These are phyloP conservation scores for Struthio camelus DNA, from an alignment of 2,113 vertebrate species.

Conservation along the genomic window DNA sequence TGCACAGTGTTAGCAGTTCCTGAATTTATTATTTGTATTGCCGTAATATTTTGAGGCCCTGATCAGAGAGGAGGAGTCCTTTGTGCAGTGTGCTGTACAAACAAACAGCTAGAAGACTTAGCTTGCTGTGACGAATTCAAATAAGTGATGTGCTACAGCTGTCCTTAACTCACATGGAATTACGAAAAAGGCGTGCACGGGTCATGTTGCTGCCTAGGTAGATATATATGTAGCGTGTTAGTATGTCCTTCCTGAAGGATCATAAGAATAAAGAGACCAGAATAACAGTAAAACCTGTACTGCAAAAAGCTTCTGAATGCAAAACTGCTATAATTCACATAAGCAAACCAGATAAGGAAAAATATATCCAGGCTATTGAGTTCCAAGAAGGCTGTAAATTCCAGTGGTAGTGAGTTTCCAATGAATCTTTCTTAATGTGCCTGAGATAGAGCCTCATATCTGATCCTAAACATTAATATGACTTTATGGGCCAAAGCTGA, in stretches of 20 bases:
- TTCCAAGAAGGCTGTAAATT: slow-evolving; percentile 64
- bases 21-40: not conserved
- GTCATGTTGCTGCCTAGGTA: not conserved
- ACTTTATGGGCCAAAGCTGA: slow-evolving; percentile 63
- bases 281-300: not conserved
- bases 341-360: slow-evolving; percentile 57
- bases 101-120: not conserved
- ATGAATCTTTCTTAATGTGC: slow-evolving; percentile 62
- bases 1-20: not conserved
- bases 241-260: not conserved
- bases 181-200: not conserved
- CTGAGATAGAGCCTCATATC: slow-evolving; percentile 48
- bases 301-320: not conserved
- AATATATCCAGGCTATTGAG: slow-evolving; percentile 56
- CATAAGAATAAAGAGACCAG: not conserved
- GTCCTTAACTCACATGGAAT: not conserved
- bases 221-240: accelerated
- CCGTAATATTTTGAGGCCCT: not conserved
- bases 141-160: not conserved
- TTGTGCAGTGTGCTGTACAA: not conserved
- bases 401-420: slow-evolving; percentile 52
- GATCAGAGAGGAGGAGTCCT: not conserved
- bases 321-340: slow-evolving; percentile 35
- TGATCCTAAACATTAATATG: slow-evolving; percentile 67
- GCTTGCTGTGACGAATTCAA: not conserved